These are phyloP conservation scores for Phalacrocorax brasilianus DNA, from an alignment of 2,113 vertebrate genomes.

Conservation along the genomic window DNA sequence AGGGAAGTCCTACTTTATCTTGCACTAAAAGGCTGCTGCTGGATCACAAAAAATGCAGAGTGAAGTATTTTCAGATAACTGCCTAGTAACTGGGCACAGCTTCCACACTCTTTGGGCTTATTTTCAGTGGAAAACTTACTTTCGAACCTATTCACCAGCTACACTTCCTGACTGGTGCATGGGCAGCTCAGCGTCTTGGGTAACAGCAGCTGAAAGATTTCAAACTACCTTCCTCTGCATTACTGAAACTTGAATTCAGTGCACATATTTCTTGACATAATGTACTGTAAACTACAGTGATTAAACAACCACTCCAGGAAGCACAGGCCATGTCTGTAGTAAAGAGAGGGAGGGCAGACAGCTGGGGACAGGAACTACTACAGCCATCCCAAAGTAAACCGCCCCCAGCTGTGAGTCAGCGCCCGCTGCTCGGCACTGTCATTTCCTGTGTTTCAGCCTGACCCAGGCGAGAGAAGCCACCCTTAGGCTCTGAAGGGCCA, in stretches of 20 bases:
- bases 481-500: neutral
- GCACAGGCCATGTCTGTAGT: neutral
- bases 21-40: neutral
- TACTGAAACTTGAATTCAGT: neutral
- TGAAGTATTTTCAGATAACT: neutral
- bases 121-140: neutral
- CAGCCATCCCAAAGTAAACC: neutral
- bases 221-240: neutral
- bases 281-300: neutral
- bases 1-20: neutral
- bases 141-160: neutral
- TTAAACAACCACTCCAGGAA: neutral
- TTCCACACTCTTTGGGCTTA: neutral
- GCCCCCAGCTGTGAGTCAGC: conserved; percentile 39
- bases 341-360: neutral
- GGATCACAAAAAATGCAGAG: neutral
- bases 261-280: neutral
- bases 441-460: conserved; percentile 23
- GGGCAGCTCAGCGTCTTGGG: neutral
- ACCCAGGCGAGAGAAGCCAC: neutral
- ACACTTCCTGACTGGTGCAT: neutral
- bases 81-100: neutral
- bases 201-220: neutral
- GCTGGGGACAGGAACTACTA: conserved; percentile 20
- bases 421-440: neutral